phyloP scores from a whole-genome alignment of 2,113 vertebrate species.

The Coryphaenoides rupestris region DNA sequence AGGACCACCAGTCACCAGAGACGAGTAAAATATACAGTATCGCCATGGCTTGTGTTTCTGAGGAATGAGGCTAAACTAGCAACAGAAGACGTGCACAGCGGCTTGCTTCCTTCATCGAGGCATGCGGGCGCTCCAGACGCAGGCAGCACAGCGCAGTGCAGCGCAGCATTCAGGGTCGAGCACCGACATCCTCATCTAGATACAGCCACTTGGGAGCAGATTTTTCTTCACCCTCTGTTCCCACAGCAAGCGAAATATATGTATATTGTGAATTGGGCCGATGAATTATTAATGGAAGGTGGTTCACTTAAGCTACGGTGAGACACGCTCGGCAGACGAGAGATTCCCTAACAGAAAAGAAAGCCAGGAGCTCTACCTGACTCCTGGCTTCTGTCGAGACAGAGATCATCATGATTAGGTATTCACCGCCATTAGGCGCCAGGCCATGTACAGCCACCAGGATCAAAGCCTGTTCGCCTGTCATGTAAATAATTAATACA shows the following conservation, averaged over 20 bases:
- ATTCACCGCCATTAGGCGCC: not conserved
- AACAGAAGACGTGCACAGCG: no score
- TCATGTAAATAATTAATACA: no score
- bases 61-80: no score
- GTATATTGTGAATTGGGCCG: constrained; percentile 3
- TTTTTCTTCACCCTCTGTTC: not conserved
- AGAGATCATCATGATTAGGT: not conserved
- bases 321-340: not conserved
- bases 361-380: not conserved
- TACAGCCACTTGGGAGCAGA: not conserved
- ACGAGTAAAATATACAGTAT: no score
- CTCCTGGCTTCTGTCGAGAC: not conserved
- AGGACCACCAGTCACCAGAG: no score
- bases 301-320: not conserved
- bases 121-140: no score
- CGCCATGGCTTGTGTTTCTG: no score
- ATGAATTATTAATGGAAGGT: constrained; percentile 12
- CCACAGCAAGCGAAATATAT: not conserved
- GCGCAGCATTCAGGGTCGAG: not conserved
- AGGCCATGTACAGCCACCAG: not conserved
- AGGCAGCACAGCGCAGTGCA: not conserved
- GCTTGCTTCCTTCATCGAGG: no score
- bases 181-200: not conserved
- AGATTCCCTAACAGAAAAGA: not conserved
- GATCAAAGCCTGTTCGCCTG: not conserved